These are phyloP conservation scores for Pantherophis alleghaniensis DNA, from an alignment of 2,797 vertebrate species.

Conservation along the genomic window DNA sequence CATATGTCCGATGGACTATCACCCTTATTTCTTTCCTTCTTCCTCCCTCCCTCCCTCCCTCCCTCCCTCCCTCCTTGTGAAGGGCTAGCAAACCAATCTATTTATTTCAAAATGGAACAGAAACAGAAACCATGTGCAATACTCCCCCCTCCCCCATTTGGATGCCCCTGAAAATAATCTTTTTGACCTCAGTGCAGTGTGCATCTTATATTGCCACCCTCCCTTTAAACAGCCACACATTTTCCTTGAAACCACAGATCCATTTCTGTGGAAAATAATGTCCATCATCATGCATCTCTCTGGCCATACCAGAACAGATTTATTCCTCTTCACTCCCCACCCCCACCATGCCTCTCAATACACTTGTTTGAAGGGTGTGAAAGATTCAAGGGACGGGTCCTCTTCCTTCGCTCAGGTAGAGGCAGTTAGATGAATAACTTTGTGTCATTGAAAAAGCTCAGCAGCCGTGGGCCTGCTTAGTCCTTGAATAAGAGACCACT, in stretches of 20 bases:
- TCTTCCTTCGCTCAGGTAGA: not conserved
- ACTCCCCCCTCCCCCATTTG: not conserved
- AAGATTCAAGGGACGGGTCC: not conserved
- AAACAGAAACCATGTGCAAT: not conserved
- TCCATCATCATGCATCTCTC: not conserved
- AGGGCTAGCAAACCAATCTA: not conserved
- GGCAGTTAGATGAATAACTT: not conserved
- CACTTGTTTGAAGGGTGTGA: not conserved
- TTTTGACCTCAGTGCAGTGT: not conserved
- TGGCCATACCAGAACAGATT: not conserved
- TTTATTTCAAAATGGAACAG: not conserved
- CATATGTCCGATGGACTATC: not conserved
- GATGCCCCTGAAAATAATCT: not conserved
- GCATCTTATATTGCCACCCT: not conserved
- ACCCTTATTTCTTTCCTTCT: not conserved
- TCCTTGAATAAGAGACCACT: not conserved
- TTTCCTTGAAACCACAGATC: not conserved
- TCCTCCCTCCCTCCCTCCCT: not conserved
- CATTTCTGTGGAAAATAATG: not conserved
- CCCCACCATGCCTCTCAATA: not conserved
- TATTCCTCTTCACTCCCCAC: not conserved
- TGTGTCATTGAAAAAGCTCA: not conserved
- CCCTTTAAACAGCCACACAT: not conserved
- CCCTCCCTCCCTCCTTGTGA: not conserved
- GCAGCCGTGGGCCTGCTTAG: not conserved